phyloP scores from a whole-genome alignment of 2,888 invertebrate species.

The Stegophylla sp. region DNA sequence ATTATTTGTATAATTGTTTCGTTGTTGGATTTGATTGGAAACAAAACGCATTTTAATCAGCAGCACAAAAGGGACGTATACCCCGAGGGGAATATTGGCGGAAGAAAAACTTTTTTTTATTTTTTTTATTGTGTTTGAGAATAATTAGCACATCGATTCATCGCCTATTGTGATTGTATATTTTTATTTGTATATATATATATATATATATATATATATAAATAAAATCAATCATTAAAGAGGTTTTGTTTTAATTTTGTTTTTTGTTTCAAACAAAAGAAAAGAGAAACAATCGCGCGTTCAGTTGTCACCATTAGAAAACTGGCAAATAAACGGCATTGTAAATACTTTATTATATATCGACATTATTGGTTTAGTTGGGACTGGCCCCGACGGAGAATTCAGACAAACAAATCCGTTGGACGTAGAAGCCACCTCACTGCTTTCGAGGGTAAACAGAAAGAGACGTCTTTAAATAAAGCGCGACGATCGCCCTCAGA shows the following conservation, averaged over 20 bases:
- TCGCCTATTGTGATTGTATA: neutral
- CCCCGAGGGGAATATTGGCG: neutral
- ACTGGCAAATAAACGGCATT: slow-evolving; percentile 29
- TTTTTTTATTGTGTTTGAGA: neutral
- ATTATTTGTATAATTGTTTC: neutral
- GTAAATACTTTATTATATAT: slow-evolving; percentile 10
- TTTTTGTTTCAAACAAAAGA: neutral
- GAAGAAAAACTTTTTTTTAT: slow-evolving; percentile 7
- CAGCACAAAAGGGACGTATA: neutral
- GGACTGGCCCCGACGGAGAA: neutral
- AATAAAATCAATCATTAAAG: slow-evolving; percentile 14
- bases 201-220: neutral
- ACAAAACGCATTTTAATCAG: slow-evolving; percentile 25
- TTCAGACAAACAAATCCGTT: neutral
- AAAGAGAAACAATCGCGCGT: neutral
- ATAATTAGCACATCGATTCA: slow-evolving; percentile 17
- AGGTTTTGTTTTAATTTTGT: slow-evolving; percentile 8
- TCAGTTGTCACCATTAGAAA: neutral
- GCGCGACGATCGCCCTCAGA: neutral
- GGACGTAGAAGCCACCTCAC: neutral
- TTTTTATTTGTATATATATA: too few relatives aligned
- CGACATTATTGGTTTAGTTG: slow-evolving; percentile 23
- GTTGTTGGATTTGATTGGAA: slow-evolving; percentile 3
- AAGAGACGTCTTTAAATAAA: neutral
- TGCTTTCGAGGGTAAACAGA: neutral